These are phyloP conservation scores for Entomobrya proxima DNA, from an alignment of 2,888 invertebrate species.

Conservation along the genomic window DNA sequence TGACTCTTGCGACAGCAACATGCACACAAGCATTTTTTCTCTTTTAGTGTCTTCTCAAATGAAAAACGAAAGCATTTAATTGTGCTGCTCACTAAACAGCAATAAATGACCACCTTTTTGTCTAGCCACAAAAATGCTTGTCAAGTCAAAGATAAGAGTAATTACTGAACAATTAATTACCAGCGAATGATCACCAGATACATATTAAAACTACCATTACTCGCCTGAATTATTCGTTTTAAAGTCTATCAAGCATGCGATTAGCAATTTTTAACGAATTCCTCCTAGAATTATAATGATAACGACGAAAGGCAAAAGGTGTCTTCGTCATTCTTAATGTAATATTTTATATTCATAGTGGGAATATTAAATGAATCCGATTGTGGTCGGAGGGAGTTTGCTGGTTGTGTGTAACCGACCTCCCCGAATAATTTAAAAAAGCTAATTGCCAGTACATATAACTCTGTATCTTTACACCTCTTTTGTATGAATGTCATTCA, in stretches of 20 bases:
- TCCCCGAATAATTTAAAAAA: neutral
- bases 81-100: neutral
- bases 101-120: neutral
- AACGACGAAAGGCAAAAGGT: too few relatives aligned
- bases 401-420: neutral
- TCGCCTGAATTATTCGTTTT: neutral
- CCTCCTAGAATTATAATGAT: neutral
- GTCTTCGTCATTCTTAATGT: too few relatives aligned
- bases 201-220: neutral
- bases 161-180: conserved; percentile 11
- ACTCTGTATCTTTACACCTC: neutral
- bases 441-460: neutral
- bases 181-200: neutral
- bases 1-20: neutral
- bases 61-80: neutral
- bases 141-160: conserved; percentile 13
- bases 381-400: neutral
- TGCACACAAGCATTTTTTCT: neutral
- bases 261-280: neutral
- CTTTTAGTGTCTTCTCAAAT: neutral
- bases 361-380: too few relatives aligned
- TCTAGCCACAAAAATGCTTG: neutral
- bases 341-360: too few relatives aligned
- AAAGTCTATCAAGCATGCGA: neutral
- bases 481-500: neutral